Conservation (phyloP, 2,113 vertebrate genomes). For the Xyrauchen texanus region DNA sequence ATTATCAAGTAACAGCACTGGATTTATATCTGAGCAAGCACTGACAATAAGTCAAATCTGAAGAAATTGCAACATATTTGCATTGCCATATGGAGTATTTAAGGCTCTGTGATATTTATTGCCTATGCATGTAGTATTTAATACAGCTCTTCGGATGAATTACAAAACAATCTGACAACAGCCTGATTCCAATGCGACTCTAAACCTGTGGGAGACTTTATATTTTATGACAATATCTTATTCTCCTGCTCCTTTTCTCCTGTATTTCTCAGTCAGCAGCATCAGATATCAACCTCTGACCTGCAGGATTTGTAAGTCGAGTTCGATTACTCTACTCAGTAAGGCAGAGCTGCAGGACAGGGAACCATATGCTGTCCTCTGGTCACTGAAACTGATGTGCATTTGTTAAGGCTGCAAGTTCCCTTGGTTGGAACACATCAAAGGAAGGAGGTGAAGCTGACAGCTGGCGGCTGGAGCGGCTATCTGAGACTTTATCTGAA, state of each 20-base stretch:
- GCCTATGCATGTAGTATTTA: not conserved
- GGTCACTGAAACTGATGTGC: not conserved
- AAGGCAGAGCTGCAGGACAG: conserved; percentile 33
- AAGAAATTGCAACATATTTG: conserved; percentile 29
- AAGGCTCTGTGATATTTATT: conserved; percentile 24
- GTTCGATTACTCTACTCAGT: conserved; percentile 62
- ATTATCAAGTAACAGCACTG: not conserved
- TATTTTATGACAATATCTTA: not conserved
- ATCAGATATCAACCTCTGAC: conserved; percentile 68
- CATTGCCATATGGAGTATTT: conserved; percentile 38
- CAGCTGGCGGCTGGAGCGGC: conserved; percentile 31
- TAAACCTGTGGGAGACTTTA: not conserved
- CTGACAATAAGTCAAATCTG: not conserved
- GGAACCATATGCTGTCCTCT: conserved; percentile 5
- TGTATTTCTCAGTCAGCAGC: conserved; percentile 57
- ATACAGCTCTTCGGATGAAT: not conserved
- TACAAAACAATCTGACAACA: no score
- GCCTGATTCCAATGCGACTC: not conserved
- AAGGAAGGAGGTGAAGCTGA: conserved; percentile 40
- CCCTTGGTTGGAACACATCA: conserved; percentile 42
- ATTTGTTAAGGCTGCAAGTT: conserved; percentile 15
- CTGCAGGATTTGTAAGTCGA: conserved; percentile 64
- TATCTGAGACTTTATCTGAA: conserved; percentile 48
- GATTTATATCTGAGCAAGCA: not conserved
- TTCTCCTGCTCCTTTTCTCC: not conserved